phyloP scores from a whole-genome alignment of 2,888 invertebrate species.

The Nezara viridula region DNA sequence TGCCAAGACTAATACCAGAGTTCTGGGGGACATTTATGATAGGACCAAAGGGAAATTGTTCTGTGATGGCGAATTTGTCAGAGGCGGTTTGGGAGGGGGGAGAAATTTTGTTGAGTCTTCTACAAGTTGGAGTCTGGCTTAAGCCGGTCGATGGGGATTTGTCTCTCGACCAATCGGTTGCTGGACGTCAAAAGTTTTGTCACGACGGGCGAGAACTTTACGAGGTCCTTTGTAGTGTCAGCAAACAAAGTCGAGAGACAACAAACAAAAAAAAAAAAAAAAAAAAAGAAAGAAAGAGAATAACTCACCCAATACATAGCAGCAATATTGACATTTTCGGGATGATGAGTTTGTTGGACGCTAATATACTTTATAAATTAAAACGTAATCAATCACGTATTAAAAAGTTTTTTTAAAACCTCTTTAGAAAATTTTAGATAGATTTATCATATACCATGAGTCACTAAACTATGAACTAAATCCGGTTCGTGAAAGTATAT shows the following conservation, averaged over 20 bases:
- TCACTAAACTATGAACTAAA: no score
- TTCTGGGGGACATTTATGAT: background rate
- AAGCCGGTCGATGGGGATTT: background rate
- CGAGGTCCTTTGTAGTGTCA: background rate
- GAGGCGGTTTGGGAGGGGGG: background rate
- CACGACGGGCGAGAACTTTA: background rate
- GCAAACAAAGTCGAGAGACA: background rate
- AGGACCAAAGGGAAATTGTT: background rate
- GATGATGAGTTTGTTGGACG: no score
- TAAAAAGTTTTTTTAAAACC: no score
- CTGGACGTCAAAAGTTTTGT: background rate
- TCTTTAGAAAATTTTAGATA: no score
- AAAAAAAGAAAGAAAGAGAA: no score
- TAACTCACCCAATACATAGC: no score
- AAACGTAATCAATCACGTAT: no score
- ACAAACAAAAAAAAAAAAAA: no score
- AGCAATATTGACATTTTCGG: no score
- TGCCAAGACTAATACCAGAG: background rate
- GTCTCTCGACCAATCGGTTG: background rate
- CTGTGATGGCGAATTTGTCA: background rate
- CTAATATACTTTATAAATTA: no score
- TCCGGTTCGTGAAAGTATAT: no score
- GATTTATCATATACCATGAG: no score
- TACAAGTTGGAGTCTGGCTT: background rate
- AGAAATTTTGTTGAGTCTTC: background rate